Evolutionary conservation across 2,797 vertebrate species (phyloP).

Genomic region (Helicolenus hilgendorfi): DNA sequence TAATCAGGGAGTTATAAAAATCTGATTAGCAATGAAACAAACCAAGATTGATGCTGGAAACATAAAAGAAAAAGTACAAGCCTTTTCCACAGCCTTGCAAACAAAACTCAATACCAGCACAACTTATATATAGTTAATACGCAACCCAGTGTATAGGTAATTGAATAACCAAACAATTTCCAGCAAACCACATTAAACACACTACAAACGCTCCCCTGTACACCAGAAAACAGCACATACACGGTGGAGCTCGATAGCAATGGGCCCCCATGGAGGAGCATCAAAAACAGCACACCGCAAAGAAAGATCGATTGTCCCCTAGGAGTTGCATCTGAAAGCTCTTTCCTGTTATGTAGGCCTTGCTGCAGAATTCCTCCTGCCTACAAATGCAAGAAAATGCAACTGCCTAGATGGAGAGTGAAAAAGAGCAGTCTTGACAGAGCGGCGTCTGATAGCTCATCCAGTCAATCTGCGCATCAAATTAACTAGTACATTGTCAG

Average conservation of each 20-base stretch:
- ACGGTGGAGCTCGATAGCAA: constrained; percentile 68
- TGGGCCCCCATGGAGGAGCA: constrained; percentile 57
- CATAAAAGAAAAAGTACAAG: background rate
- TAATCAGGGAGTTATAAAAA: constrained; percentile 61
- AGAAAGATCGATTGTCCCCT: constrained; percentile 78
- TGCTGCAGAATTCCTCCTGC: constrained; percentile 64
- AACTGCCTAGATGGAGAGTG: constrained; percentile 37
- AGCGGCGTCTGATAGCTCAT: constrained; percentile 67
- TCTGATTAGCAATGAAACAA: constrained; percentile 48
- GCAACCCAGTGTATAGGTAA: constrained; percentile 10
- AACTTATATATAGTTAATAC: background rate
- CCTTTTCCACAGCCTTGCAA: background rate
- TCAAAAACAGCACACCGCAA: constrained; percentile 68
- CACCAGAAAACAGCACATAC: constrained; percentile 19
- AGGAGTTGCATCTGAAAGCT: constrained; percentile 75
- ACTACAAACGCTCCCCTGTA: constrained; percentile 9
- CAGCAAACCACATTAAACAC: constrained; percentile 33
- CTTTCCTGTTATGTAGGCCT: constrained; percentile 72
- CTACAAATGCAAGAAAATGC: constrained; percentile 75
- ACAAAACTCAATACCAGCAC: constrained; percentile 4
- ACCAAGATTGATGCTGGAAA: background rate
- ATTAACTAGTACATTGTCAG: constrained; percentile 73
- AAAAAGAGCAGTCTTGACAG: constrained; percentile 61
- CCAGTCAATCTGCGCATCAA: constrained; percentile 68
- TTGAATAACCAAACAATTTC: constrained; percentile 26